A percentile compares a stretch with the other conserved stretches of the same genome.
Conservation (phyloP, 2,113 vertebrate genomes). For the Amphilophus citrinellus region DNA sequence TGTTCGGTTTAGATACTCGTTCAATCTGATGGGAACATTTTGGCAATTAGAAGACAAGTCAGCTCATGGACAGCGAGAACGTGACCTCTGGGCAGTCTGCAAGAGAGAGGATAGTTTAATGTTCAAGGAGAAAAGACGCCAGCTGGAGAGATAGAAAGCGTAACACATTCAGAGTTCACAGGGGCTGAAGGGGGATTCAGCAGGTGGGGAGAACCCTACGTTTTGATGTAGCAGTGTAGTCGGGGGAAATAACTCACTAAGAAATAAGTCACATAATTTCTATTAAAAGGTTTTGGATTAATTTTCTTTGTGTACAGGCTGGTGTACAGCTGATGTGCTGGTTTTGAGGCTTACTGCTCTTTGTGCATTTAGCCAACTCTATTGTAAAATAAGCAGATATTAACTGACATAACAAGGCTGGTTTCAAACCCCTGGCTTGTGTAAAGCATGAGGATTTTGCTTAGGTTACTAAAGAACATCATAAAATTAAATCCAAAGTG, state of each 20-base stretch:
- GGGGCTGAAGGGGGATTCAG: background rate
- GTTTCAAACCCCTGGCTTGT: no score
- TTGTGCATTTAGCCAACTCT: background rate
- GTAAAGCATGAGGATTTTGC: no score
- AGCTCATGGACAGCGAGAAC: background rate
- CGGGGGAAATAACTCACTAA: background rate
- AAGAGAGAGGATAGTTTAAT: background rate
- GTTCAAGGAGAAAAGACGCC: background rate
- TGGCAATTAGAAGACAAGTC: slow-evolving; percentile 31
- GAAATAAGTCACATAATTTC: background rate
- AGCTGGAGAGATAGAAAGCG: background rate
- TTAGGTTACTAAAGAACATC: background rate
- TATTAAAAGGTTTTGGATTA: background rate
- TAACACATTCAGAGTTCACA: background rate
- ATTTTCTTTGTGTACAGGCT: background rate
- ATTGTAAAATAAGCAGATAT: background rate
- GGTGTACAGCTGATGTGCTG: background rate
- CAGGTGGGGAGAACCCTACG: background rate
- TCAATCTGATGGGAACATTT: slow-evolving; percentile 24
- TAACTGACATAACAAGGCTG: background rate
- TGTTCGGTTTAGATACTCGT: slow-evolving; percentile 47
- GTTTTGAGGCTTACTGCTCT: background rate
- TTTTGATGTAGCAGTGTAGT: background rate
- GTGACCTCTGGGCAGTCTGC: slow-evolving; percentile 28
- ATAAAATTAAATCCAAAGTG: background rate